These are phyloP conservation scores for Pseudotriccus pelzelni DNA, from an alignment of 2,797 vertebrate genomes.

Conservation along the genomic window DNA sequence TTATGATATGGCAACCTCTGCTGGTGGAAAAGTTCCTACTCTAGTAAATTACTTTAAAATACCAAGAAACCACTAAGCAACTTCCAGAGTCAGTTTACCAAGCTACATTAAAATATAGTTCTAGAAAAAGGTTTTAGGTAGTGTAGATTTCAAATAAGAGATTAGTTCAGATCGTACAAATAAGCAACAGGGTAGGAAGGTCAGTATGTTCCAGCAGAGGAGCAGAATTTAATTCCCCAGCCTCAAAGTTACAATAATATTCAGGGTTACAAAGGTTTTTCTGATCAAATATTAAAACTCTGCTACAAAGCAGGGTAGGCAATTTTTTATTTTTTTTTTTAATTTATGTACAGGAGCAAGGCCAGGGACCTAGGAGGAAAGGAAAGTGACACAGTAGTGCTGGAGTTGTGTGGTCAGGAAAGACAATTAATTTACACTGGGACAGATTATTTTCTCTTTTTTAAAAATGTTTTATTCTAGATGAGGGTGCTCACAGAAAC, in stretches of 20 bases:
- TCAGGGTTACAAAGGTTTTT: constrained; percentile 48
- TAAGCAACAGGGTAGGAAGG: constrained; percentile 63
- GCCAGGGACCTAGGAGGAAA: neutral
- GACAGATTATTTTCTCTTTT: neutral
- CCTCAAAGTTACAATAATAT: constrained; percentile 50
- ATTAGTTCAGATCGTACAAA: constrained; percentile 65
- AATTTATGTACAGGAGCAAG: neutral
- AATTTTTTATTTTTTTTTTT: neutral
- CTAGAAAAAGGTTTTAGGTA: constrained; percentile 60
- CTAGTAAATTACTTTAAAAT: neutral
- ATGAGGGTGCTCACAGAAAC: neutral
- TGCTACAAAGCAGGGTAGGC: neutral
- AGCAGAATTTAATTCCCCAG: constrained; percentile 27
- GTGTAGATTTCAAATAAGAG: constrained; percentile 67
- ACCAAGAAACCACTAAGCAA: neutral
- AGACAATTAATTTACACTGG: neutral
- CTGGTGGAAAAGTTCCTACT: neutral
- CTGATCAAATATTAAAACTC: constrained; percentile 48
- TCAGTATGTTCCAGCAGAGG: constrained; percentile 44
- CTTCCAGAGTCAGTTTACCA: neutral
- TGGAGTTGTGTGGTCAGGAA: neutral
- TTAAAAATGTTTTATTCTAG: neutral
- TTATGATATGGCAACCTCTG: neutral
- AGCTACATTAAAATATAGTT: constrained; percentile 14
- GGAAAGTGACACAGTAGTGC: neutral